phyloP scores from a whole-genome alignment of 2,888 invertebrate species.

The Drosophila vallismaia region DNA sequence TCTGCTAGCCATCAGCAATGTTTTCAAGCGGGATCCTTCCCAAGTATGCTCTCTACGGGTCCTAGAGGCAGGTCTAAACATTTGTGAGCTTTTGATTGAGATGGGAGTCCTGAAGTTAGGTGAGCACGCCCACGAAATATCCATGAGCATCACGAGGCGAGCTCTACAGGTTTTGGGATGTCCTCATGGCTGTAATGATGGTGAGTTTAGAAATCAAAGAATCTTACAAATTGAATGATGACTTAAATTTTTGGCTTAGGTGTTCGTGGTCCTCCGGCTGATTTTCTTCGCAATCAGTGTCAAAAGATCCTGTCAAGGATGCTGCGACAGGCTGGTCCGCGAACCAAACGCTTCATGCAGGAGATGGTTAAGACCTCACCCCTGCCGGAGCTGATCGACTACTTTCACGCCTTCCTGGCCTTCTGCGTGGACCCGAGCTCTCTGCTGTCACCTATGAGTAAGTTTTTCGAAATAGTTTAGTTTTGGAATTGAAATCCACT shows the following conservation, averaged over 20 bases:
- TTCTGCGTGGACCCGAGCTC: conserved; percentile 97
- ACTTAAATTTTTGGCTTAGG: conserved; percentile 75
- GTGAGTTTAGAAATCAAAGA: conserved; percentile 82
- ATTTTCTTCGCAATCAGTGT: conserved; percentile 94
- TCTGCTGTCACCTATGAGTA: conserved; percentile 93
- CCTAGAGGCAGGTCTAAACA: conserved; percentile 95
- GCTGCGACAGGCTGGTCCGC: conserved; percentile 87
- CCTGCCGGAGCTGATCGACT: conserved; percentile 93
- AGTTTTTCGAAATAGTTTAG: conserved; percentile 84
- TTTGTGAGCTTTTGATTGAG: conserved; percentile 95
- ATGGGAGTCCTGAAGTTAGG: conserved; percentile 90
- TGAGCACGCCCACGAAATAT: conserved; percentile 83
- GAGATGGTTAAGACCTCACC: conserved; percentile 91
- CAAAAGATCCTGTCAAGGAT: conserved; percentile 91
- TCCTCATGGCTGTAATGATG: conserved; percentile 95
- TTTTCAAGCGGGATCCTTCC: conserved; percentile 92
- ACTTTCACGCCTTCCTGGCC: conserved; percentile 97
- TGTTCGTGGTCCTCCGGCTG: conserved; percentile 93
- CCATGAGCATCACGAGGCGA: conserved; percentile 83
- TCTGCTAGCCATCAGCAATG: conserved; percentile 92
- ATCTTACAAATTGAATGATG: accelerated
- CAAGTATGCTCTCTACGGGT: conserved; percentile 92
- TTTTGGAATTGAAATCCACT: neutral
- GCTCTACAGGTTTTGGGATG: conserved; percentile 95
- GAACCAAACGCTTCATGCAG: conserved; percentile 86